Conservation (phyloP, 2,113 vertebrate species). For the Nothocercus nigrocapillus region DNA sequence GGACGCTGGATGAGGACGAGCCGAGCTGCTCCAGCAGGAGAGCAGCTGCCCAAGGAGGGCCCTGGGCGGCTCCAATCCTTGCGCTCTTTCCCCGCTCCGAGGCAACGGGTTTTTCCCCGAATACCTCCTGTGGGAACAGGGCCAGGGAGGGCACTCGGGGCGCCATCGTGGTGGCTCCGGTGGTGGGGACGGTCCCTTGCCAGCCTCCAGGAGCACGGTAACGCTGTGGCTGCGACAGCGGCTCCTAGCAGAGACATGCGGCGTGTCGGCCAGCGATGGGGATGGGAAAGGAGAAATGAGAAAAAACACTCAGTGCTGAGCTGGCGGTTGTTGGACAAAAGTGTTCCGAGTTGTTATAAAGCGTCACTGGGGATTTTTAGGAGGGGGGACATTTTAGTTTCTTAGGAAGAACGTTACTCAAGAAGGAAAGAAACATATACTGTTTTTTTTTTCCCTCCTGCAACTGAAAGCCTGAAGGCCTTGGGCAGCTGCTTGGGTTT, state of each 20-base stretch:
- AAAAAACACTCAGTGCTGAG: accelerated
- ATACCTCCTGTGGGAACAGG: too few relatives aligned
- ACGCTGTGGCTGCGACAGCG: neutral
- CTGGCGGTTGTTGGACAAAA: neutral
- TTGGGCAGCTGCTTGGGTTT: neutral
- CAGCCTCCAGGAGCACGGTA: accelerated
- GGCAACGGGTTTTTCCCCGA: neutral
- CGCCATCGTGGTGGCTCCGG: too few relatives aligned
- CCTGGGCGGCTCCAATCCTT: neutral
- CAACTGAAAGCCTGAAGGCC: neutral
- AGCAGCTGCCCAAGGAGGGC: neutral
- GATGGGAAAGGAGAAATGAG: too few relatives aligned
- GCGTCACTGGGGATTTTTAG: accelerated
- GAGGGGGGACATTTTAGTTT: neutral
- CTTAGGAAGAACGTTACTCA: neutral
- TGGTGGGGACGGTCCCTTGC: neutral
- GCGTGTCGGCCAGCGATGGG: accelerated
- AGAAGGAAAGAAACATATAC: too few relatives aligned
- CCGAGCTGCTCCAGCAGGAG: neutral
- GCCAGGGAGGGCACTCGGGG: too few relatives aligned
- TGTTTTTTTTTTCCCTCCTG: neutral
- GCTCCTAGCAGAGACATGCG: neutral
- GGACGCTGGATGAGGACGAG: neutral
- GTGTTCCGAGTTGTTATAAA: neutral
- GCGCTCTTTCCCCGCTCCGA: neutral